These are phyloP conservation scores for Sceloporus tristichus DNA, from an alignment of 2,113 vertebrate genomes.

Conservation along the genomic window DNA sequence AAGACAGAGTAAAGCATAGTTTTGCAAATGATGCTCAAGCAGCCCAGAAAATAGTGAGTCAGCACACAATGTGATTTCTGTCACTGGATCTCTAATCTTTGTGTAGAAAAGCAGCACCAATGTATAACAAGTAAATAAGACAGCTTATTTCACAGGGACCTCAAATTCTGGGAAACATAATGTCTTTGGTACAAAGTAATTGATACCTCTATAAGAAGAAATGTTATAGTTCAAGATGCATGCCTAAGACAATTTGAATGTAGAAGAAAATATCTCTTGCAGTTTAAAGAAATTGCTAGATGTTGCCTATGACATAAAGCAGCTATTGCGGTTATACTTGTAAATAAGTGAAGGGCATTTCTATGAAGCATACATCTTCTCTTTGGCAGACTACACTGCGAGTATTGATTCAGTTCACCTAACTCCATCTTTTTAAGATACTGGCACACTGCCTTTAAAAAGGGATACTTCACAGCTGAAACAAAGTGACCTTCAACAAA, in stretches of 20 bases:
- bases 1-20: background rate
- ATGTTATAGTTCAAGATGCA: background rate
- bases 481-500: constrained; percentile 67
- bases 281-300: background rate
- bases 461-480: constrained; percentile 51
- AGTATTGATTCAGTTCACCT: constrained; percentile 60
- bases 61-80: background rate
- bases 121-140: background rate
- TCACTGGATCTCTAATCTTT: background rate
- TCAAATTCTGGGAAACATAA: background rate
- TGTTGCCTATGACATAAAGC: background rate
- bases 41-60: background rate
- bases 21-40: background rate
- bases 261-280: background rate
- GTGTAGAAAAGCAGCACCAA: background rate
- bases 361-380: constrained; percentile 23
- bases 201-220: background rate
- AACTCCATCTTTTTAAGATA: constrained; percentile 58
- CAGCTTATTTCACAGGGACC: background rate
- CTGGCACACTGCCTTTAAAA: constrained; percentile 57
- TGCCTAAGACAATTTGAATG: background rate
- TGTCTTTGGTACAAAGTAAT: background rate
- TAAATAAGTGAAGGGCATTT: constrained; percentile 27
- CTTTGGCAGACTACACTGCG: constrained; percentile 56
- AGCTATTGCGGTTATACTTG: background rate